Conservation (phyloP, 2,113 vertebrate species). For the Patagioenas fasciata region DNA sequence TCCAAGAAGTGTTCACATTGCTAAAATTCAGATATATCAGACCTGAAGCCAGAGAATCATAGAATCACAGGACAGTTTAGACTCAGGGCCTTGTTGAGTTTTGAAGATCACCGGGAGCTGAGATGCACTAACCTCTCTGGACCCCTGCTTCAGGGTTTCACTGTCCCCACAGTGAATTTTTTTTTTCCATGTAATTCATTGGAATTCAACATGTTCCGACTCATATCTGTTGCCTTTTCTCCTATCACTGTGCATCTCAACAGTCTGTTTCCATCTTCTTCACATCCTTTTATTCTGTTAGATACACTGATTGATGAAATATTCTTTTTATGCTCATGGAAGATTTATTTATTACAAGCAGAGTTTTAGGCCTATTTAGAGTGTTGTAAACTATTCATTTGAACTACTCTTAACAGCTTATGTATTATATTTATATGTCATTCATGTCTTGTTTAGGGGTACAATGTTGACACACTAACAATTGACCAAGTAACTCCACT, state of each 20-base stretch:
- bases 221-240: background rate
- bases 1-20: background rate
- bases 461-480: constrained; percentile 90
- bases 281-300: background rate
- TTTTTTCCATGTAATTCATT: background rate
- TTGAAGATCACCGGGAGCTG: background rate
- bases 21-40: background rate
- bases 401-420: rapidly evolving
- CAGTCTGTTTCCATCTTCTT: background rate
- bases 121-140: background rate
- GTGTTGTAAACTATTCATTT: background rate
- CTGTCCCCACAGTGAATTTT: background rate
- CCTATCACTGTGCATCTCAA: background rate
- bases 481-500: constrained; percentile 93
- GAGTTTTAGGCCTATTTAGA: background rate
- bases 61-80: background rate
- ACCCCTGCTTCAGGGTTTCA: background rate
- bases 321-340: background rate
- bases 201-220: background rate
- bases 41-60: background rate
- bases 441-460: constrained; percentile 79
- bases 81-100: background rate
- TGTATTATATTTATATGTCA: background rate
- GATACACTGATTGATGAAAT: background rate
- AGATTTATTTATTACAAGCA: background rate